A percentile compares a stretch with the other conserved stretches of the same genome.
Conservation (phyloP, 1,140 invertebrate genomes). For the Galendromus occidentalis region DNA sequence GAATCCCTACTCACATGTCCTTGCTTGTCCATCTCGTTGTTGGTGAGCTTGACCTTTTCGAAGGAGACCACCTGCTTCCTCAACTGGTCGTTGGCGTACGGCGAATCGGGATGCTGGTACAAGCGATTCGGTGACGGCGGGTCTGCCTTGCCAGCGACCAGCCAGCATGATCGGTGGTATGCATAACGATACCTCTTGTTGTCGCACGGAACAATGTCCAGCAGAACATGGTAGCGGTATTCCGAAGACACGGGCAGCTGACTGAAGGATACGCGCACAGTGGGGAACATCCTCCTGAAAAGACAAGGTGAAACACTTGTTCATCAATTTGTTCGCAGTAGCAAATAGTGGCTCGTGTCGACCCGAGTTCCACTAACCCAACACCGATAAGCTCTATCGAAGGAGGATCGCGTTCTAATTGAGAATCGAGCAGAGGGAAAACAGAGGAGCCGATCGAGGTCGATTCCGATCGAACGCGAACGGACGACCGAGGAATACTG, state of each 20-base stretch:
- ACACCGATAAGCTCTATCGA: no score
- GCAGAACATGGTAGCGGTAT: constrained; percentile 29
- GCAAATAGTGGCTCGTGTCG: no score
- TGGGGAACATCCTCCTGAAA: constrained; percentile 45
- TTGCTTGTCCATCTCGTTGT: constrained; percentile 45
- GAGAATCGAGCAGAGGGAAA: no score
- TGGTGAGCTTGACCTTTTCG: constrained; percentile 49
- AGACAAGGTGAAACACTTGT: background rate
- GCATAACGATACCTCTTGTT: constrained; percentile 46
- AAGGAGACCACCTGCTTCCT: constrained; percentile 46
- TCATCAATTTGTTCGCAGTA: background rate
- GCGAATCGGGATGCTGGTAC: constrained; percentile 91
- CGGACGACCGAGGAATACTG: no score
- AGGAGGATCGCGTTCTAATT: no score
- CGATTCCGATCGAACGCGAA: no score
- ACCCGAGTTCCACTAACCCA: no score
- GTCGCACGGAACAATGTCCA: constrained; percentile 45
- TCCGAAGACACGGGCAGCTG: constrained; percentile 27
- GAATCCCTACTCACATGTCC: constrained; percentile 38
- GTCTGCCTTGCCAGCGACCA: constrained; percentile 49
- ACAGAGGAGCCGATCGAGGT: no score
- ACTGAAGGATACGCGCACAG: constrained; percentile 38
- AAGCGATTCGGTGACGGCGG: constrained; percentile 76
- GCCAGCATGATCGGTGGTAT: constrained; percentile 45
- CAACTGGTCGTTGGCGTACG: constrained; percentile 75